Base-by-base conservation (phyloP, 2,797 vertebrate genomes). In the Molossus molossus region DNA sequence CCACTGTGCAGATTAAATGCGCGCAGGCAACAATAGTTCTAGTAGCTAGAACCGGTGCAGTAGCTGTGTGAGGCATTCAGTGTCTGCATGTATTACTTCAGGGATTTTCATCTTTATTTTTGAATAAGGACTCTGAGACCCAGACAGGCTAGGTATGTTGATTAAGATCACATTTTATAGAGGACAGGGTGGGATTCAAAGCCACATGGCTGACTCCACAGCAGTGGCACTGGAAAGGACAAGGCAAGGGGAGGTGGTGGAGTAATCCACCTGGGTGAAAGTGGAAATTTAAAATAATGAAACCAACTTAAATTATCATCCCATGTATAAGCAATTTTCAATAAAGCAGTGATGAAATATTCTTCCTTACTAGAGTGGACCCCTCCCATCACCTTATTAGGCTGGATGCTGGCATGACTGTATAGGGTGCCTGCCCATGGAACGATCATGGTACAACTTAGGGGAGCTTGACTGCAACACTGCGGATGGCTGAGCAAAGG, bases 81-180 rank as follows among this genome's bases (percentile, higher is more conserved):
- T 6, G 9, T 21, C 45, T 80, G 33, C 10, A 23, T 6, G 1
- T 65, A 48, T 87, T 83, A 48, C 33, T 80, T n/a, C n/a, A 58
- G 33, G 75, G 8, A 91, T 33, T 72, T 58, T 80, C 37, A 73
- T 45, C 73, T 82, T 88, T 83, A 87, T 79, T 95, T 92, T 64
- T 48, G 50, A 80, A 84, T 73, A 55, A 82, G 27, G 23, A 85
- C 50, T 57, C 18, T 15, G 29, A 95, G 21, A 72, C 6, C 50
- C 37, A 69, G 40, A 79, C 88, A 90, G 33, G 13, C 21, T 50
- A 75, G 2, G 5, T 45, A 9, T 86, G 60, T 96, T 33, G 1
- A 75, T 80, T 50, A 70, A 70, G 27, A 85, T 72, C 72, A 81
- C 58, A 70, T 27, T 20, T 37, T 89, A 77, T 10, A 62, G 18